Conservation (phyloP, 2,113 vertebrate genomes). For the Xyrauchen texanus region DNA sequence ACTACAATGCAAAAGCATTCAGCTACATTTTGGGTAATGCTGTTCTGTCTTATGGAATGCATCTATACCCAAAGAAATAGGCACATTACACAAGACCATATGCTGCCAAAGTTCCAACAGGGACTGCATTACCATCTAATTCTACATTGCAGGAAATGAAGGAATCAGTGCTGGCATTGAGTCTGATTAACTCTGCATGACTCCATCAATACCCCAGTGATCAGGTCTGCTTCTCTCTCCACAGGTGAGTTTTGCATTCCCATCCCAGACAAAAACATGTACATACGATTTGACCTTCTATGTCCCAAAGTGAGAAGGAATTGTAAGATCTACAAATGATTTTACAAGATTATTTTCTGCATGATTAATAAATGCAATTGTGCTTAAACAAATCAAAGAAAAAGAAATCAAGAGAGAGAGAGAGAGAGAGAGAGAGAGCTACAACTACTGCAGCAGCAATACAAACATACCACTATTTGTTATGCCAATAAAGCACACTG, state of each 20-base stretch:
- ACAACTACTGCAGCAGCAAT: too few species aligned
- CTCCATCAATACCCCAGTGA: conserved; percentile 54
- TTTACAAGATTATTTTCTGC: too few species aligned
- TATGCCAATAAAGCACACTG: conserved; percentile 7
- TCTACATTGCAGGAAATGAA: conserved; percentile 48
- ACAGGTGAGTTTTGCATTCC: conserved; percentile 45
- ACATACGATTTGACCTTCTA: too few species aligned
- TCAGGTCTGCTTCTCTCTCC: conserved; percentile 48
- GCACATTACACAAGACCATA: conserved; percentile 32
- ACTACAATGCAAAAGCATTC: neutral
- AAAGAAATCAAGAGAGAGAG: neutral
- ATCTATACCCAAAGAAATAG: conserved; percentile 18
- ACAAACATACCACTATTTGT: neutral
- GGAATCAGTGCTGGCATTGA: conserved; percentile 49
- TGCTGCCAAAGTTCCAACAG: conserved; percentile 42
- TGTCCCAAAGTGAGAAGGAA: too few species aligned
- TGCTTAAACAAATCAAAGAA: too few species aligned
- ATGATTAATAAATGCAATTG: too few species aligned
- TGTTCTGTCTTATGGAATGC: conserved; percentile 19
- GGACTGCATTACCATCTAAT: conserved; percentile 43
- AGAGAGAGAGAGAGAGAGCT: neutral
- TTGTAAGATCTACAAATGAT: too few species aligned
- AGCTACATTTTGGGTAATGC: conserved; percentile 6
- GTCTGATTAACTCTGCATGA: conserved; percentile 50
- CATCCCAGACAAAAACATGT: neutral